phyloP scores from a whole-genome alignment of 1,140 invertebrate genomes.

The Lasaia peninsularis region DNA sequence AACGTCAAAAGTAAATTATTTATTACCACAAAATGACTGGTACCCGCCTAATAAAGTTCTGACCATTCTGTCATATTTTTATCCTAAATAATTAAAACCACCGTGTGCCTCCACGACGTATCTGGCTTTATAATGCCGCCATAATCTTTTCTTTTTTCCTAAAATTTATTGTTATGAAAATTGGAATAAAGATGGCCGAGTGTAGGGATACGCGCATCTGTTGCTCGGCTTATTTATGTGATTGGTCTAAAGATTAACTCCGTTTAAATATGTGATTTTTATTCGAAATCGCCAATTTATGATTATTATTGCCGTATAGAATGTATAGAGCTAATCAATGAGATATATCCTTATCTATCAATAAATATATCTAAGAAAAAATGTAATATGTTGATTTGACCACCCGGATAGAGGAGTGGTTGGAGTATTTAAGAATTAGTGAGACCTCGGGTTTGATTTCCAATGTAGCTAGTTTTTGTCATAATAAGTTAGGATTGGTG shows the following conservation, averaged over 20 bases:
- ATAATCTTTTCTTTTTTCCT: constrained; percentile 46
- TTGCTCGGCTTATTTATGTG: constrained; percentile 62
- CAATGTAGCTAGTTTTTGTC: too few species aligned
- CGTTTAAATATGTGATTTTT: constrained; percentile 3
- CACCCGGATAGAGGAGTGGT: too few species aligned
- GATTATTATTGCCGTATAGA: not conserved
- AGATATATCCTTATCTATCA: too few species aligned
- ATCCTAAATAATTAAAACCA: constrained; percentile 70
- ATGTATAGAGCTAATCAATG: too few species aligned
- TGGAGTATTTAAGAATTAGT: too few species aligned
- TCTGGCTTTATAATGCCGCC: constrained; percentile 63
- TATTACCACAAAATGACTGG: constrained; percentile 49
- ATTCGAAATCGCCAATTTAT: constrained; percentile 1
- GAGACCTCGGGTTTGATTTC: too few species aligned
- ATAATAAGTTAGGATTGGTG: too few species aligned
- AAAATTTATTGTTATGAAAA: constrained; percentile 66
- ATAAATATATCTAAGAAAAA: too few species aligned
- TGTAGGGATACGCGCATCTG: constrained; percentile 52
- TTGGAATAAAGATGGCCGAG: constrained; percentile 44
- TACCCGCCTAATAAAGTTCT: constrained; percentile 61
- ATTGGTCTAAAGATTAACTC: constrained; percentile 27
- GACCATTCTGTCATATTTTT: constrained; percentile 65
- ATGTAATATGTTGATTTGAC: too few species aligned
- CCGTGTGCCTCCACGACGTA: constrained; percentile 57
- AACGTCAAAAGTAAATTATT: constrained; percentile 44